A percentile compares a stretch with the other conserved stretches of the same genome.
Conservation (phyloP, 1,140 invertebrate species). For the Zaprionus tsacasi region DNA sequence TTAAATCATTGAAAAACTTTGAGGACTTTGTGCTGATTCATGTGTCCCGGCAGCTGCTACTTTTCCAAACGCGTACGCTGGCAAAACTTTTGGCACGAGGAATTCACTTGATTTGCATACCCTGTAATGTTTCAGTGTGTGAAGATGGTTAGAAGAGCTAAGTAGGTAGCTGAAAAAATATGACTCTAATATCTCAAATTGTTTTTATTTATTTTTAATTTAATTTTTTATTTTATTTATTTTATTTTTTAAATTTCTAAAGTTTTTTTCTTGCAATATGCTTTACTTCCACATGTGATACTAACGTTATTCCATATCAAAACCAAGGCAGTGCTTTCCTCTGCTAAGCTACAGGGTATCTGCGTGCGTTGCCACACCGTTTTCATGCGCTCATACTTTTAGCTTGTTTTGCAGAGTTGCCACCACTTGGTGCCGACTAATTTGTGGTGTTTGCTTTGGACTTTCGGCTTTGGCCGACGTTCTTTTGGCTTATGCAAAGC, state of each 20-base stretch:
- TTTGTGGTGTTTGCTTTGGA: constrained; percentile 79
- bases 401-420: constrained; percentile 18
- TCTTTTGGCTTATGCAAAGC: constrained; percentile 62
- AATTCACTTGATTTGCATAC: constrained; percentile 45
- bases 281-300: too few species aligned
- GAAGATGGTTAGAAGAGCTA: too few species aligned
- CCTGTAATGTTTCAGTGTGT: constrained; percentile 12
- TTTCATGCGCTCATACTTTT: neutral
- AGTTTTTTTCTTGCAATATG: too few species aligned
- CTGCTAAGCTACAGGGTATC: constrained; percentile 1
- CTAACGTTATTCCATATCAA: too few species aligned
- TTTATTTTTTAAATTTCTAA: too few species aligned
- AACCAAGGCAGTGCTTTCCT: too few species aligned
- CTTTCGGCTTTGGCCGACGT: constrained; percentile 53
- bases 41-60: constrained; percentile 78
- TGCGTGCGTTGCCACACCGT: neutral
- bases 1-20: constrained; percentile 79
- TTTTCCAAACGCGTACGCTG: constrained; percentile 51
- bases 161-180: too few species aligned
- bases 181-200: too few species aligned
- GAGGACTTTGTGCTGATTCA: constrained; percentile 80
- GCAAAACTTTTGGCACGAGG: constrained; percentile 45
- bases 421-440: constrained; percentile 63
- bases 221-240: too few species aligned
- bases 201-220: too few species aligned